Conservation (phyloP, 2,888 invertebrate species). For the Andrena bicolor region DNA sequence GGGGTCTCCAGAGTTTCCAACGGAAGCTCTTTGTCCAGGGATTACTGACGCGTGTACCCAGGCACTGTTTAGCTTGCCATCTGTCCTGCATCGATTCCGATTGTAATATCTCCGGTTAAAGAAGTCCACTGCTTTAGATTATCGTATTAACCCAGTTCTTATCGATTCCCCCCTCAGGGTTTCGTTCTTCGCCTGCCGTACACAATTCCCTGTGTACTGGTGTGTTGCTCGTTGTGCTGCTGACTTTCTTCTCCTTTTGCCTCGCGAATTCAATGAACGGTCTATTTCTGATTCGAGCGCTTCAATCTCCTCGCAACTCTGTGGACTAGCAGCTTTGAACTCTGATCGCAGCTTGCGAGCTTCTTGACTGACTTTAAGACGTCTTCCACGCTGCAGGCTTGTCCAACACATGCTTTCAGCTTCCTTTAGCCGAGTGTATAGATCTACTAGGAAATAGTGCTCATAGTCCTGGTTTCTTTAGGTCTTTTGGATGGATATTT, state of each 20-base stretch:
- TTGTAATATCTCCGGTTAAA: slow-evolving; percentile 58
- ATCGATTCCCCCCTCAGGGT: slow-evolving; percentile 73
- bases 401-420: neutral
- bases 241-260: slow-evolving; percentile 17
- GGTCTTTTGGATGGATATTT: no score
- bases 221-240: neutral
- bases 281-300: slow-evolving; percentile 38
- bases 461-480: no score
- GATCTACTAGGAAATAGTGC: neutral
- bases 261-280: slow-evolving; percentile 32
- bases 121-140: slow-evolving; percentile 72
- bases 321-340: neutral
- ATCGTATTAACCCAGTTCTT: slow-evolving; percentile 79
- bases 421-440: neutral
- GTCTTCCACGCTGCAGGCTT: neutral
- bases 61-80: slow-evolving; percentile 8
- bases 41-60: neutral
- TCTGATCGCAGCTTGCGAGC: neutral
- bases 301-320: slow-evolving; percentile 20
- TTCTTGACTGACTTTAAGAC: neutral
- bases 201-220: slow-evolving; percentile 1
- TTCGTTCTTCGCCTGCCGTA: slow-evolving; percentile 53
- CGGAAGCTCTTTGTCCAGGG: neutral
- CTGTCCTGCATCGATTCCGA: slow-evolving; percentile 24
- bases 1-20: neutral